Evolutionary conservation across 1,140 invertebrate species (phyloP).

Genomic region (Agraylea sexmaculata): DNA sequence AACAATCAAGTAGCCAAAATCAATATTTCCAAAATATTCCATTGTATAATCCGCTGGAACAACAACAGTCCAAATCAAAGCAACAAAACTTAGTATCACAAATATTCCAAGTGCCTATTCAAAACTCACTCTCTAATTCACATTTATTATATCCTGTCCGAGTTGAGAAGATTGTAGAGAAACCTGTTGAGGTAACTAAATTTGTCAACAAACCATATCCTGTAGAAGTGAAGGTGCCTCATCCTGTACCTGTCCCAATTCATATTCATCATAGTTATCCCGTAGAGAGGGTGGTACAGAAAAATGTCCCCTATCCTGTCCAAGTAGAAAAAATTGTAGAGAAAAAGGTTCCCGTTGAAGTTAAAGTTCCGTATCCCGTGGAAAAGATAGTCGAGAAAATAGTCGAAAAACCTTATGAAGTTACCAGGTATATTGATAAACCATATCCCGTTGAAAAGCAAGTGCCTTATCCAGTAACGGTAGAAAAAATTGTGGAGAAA

Average conservation of each 20-base stretch:
- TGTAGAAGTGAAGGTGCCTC: conserved; percentile 38
- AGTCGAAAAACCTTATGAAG: conserved; percentile 38
- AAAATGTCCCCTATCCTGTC: conserved; percentile 41
- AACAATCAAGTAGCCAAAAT: conserved; percentile 2
- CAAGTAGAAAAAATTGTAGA: conserved; percentile 41
- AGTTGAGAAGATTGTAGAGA: conserved; percentile 45
- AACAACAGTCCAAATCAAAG: background rate
- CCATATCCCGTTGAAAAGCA: conserved; percentile 36
- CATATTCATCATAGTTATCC: conserved; percentile 34
- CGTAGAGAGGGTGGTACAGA: conserved; percentile 43
- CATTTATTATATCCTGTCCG: conserved; percentile 39
- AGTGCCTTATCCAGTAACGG: conserved; percentile 38
- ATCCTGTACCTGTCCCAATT: conserved; percentile 35
- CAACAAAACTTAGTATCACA: background rate
- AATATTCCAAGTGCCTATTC: conserved; percentile 25
- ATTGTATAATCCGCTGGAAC: conserved; percentile 4
- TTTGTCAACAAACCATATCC: conserved; percentile 40
- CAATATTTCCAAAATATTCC: conserved; percentile 3
- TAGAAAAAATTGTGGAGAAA: conserved; percentile 34
- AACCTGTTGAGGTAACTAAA: conserved; percentile 43
- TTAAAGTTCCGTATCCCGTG: conserved; percentile 41
- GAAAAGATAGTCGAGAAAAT: conserved; percentile 38
- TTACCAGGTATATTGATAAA: conserved; percentile 39
- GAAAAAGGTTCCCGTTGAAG: conserved; percentile 39
- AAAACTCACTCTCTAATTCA: conserved; percentile 31